Percentiles rank a stretch among this genome's conserved stretches.
Conservation (phyloP, 2,888 invertebrate species). For the Phyllotreta cruciferae region DNA sequence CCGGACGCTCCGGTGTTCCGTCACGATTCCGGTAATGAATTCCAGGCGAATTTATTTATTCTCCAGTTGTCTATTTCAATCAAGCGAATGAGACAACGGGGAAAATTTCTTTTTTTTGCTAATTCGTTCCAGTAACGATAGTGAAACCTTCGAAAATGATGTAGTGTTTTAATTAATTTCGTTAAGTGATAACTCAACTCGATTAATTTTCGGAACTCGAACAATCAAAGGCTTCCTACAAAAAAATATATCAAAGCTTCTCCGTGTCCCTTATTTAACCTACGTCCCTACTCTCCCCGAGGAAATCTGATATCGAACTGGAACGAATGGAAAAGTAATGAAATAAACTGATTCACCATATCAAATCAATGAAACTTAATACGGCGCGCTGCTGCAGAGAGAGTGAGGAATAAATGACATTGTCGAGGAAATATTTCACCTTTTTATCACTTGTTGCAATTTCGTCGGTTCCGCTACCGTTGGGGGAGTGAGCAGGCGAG, state of each 20-base stretch:
- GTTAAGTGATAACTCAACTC: too few species aligned
- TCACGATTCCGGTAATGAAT: slow-evolving; percentile 5
- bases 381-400: slow-evolving; percentile 41
- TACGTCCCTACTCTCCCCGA: slow-evolving; percentile 46
- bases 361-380: slow-evolving; percentile 52
- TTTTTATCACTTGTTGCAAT: slow-evolving; percentile 30
- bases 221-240: neutral
- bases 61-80: too few species aligned
- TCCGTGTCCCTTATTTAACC: slow-evolving; percentile 27
- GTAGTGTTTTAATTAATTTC: too few species aligned
- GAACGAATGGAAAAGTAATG: slow-evolving; percentile 55
- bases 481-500: too few species aligned
- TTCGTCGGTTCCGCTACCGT: neutral
- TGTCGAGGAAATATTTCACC: slow-evolving; percentile 32
- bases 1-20: slow-evolving; percentile 4
- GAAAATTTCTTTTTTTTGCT: too few species aligned
- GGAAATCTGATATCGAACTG: slow-evolving; percentile 53
- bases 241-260: slow-evolving; percentile 1
- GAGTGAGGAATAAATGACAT: slow-evolving; percentile 36
- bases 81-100: too few species aligned
- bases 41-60: neutral
- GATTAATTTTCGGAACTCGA: neutral
- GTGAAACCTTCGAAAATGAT: too few species aligned
- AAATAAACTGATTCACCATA: slow-evolving; percentile 54
- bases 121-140: too few species aligned